A percentile compares a stretch with the other conserved stretches of the same genome.
Evolutionary conservation across 1,140 invertebrate species (phyloP).

Genomic region (Caenorhabditis brenneri): DNA sequence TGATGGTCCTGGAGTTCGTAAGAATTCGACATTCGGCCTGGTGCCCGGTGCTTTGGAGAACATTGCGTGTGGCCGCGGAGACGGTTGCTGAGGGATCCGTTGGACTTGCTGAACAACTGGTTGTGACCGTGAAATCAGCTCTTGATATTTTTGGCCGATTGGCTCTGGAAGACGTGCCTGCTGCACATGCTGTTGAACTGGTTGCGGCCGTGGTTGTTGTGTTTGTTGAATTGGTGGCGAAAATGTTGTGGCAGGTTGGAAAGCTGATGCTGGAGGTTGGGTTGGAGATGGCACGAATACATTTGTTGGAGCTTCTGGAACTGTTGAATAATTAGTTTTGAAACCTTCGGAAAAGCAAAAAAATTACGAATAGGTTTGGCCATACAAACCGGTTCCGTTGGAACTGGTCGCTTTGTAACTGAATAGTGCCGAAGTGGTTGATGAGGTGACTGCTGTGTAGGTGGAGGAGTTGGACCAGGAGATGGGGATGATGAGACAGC

Average conservation of each 20-base stretch:
- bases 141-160: background rate
- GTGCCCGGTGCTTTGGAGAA: slow-evolving; percentile 20
- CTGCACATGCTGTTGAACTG: background rate
- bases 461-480: background rate
- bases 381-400: background rate
- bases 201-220: background rate
- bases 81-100: too few species aligned
- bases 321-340: background rate
- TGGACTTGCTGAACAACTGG: background rate
- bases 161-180: background rate
- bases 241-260: too few species aligned
- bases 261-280: background rate
- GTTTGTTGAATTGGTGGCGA: background rate
- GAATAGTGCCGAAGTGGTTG: background rate
- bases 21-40: background rate
- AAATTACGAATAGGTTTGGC: background rate
- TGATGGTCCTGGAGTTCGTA: background rate
- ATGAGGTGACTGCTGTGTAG: background rate
- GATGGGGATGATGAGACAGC: background rate
- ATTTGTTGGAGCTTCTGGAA: background rate
- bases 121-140: background rate
- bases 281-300: too few species aligned
- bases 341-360: background rate
- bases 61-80: background rate
- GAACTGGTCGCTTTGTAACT: too few species aligned